These are phyloP conservation scores for Gobiocypris rarus DNA, from an alignment of 2,113 vertebrate genomes.

Conservation along the genomic window DNA sequence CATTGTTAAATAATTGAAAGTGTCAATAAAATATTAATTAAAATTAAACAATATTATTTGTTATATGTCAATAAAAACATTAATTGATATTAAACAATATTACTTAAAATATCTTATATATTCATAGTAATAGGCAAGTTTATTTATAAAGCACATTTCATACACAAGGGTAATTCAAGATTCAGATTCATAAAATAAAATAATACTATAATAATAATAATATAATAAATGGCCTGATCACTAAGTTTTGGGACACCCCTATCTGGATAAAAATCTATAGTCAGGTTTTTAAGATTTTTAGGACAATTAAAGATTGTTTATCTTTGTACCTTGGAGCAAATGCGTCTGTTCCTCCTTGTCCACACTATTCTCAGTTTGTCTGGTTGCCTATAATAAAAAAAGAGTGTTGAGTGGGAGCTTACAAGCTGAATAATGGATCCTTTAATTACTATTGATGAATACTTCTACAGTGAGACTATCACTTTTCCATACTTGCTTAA, in stretches of 20 bases:
- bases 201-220: too few relatives aligned
- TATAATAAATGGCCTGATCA: too few relatives aligned
- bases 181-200: too few relatives aligned
- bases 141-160: too few relatives aligned
- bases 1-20: not conserved
- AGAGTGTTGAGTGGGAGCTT: not conserved
- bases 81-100: not conserved
- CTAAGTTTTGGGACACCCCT: too few relatives aligned
- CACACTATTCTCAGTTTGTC: slow-evolving; percentile 90
- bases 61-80: not conserved
- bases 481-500: not conserved
- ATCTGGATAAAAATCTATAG: too few relatives aligned
- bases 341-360: slow-evolving; percentile 88
- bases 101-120: not conserved
- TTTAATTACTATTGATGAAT: not conserved
- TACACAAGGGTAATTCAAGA: too few relatives aligned
- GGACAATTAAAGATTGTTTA: slow-evolving; percentile 26
- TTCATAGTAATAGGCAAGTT: too few relatives aligned
- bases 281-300: too few relatives aligned
- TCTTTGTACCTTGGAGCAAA: slow-evolving; percentile 85
- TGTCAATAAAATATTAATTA: not conserved
- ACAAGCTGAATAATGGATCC: not conserved
- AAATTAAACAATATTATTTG: not conserved
- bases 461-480: not conserved
- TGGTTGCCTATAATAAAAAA: slow-evolving; percentile 81